These are phyloP conservation scores for Gobiocypris rarus DNA, from an alignment of 2,113 vertebrate species.

Conservation along the genomic window DNA sequence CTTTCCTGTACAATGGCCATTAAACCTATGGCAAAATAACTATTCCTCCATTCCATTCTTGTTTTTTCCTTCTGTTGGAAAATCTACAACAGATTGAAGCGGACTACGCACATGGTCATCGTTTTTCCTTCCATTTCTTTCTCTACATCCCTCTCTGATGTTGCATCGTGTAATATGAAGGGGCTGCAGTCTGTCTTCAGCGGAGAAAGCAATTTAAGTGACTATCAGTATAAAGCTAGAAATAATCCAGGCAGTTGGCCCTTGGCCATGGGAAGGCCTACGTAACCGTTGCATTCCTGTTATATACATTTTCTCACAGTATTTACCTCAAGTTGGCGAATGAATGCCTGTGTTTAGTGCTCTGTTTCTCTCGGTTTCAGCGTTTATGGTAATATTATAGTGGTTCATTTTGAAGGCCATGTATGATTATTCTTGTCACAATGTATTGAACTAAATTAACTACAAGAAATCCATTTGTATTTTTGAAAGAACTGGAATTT, in stretches of 20 bases:
- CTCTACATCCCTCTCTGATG: background rate
- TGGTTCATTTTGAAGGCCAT: no score
- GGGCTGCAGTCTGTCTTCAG: background rate
- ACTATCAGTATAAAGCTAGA: constrained; percentile 1
- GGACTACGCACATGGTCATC: background rate
- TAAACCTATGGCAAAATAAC: background rate
- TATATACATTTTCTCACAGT: background rate
- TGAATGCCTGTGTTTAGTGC: background rate
- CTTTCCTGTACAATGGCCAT: constrained; percentile 2
- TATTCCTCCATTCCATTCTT: background rate
- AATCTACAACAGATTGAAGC: background rate
- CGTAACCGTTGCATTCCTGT: background rate
- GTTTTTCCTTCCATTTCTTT: background rate
- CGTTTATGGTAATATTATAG: background rate
- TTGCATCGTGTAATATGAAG: background rate
- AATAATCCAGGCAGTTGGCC: background rate
- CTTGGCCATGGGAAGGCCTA: background rate
- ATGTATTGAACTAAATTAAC: background rate
- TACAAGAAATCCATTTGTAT: background rate
- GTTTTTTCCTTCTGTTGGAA: background rate
- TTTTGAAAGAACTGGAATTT: no score
- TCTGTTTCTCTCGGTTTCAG: background rate
- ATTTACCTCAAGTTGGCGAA: background rate
- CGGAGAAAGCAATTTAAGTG: background rate
- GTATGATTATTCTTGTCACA: background rate